Base-by-base conservation (phyloP, 1,140 invertebrate genomes). In the Halesus radiatus region DNA sequence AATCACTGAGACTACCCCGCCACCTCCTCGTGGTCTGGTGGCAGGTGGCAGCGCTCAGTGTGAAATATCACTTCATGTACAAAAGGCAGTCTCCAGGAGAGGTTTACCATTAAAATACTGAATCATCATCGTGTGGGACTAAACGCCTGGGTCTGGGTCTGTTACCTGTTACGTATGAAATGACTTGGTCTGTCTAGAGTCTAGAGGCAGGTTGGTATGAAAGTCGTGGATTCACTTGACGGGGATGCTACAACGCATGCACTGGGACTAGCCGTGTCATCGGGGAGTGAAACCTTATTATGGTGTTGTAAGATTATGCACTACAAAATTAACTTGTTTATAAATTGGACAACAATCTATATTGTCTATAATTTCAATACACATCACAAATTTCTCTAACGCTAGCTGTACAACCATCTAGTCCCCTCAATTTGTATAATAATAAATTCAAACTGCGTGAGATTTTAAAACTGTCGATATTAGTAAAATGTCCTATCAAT, bases 301-400 rank as follows among this genome's bases (percentile, higher is more conserved):
- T 32, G 80, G 80, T 74, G 75, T 80, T 54, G 56, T 75, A 77
- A 77, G 22, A 64, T 60, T 81, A 74, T 56, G 72, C 26, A 56
- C 53, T 78, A 72, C 76, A 62, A 81, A 76, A 68, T 80, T 22
- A 64, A 64, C 18, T 29, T 56, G 68, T 85, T 80, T 86, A 87
- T 88, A 82, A 87, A 89, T 88, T 87, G 87, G 88, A 89, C 86
- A 89, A 88, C 88, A 85, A 82, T 88, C 89, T 90, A 90, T 89
- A 89, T 90, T 89, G 89, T 90, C 89, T 89, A 89, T 85, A 74
- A 86, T 87, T 86, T 89, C 89, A 88, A 73, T 78, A 80, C 89
- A 89, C 89, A 89, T 90, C 88, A 90, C 88, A 89, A 88, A 88
- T 89, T 88, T 87, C 58, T 87, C 88, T 89, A 89, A 88, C 88